Evolutionary conservation across 2,888 invertebrate genomes (phyloP), one percentile per base, ranked within the genome.

Genomic region (Zelleria hepariella): DNA sequence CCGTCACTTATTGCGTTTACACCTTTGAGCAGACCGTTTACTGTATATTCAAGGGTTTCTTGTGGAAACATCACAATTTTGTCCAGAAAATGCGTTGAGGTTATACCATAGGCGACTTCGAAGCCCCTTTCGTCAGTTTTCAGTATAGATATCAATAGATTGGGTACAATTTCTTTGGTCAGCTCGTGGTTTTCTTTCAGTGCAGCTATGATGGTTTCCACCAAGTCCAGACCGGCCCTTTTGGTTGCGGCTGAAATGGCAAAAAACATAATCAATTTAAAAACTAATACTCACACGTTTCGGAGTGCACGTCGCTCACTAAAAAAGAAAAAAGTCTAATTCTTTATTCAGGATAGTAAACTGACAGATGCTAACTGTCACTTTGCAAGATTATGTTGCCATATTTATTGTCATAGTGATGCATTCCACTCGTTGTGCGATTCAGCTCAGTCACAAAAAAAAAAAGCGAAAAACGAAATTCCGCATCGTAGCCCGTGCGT

Each of bases 161-260:
- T 60, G 1, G 78, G 75, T 23, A 84, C 61, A 55, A 73, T 62
- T 0, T 64, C 63, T 27, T 69, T 63, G 1, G 72, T 68, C 0
- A 78, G n/a, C 0, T 64, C 57, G 18, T 80, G 75, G 57, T 80
- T 75, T 0, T 73, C 67, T 55, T 73, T 73, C 0, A 82, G 54
- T 0, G 72, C 64, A 15, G 66, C 47, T 26, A 78, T 15, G 8
- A 82, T 57, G 0, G 74, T 68, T 5, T 72, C 67, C 0, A 73
- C 60, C 53, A 83, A 63, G 2, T 80, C 74, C 5, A 78, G 58
- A 0, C 74, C 75, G 0, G 75, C 70, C 10, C 69, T 66, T 49
- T 65, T 68, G 0, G 65, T 60, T 0, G 66, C 64, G 0, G 66
- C 83, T 83, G 68, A 60, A 82, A 82, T 42, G 15, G 15, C n/a